Evolutionary conservation across 2,797 vertebrate genomes (phyloP).

Genomic region (Xerus rutilus): DNA sequence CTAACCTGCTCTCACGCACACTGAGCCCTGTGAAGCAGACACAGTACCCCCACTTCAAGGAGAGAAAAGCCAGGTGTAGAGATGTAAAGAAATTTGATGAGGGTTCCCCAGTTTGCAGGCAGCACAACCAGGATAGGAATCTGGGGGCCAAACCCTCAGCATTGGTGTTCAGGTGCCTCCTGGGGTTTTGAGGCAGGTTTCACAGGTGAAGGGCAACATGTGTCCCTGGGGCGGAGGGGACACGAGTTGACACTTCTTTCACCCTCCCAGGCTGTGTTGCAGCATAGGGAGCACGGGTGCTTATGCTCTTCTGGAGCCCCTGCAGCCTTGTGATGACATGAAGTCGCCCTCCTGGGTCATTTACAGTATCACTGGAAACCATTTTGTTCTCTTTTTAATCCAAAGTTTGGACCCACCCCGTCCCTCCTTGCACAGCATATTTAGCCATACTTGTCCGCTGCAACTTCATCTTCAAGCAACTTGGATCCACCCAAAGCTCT

Average conservation of each 20-base stretch:
- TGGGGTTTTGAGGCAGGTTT: not conserved
- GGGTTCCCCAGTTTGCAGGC: not conserved
- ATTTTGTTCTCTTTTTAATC: not conserved
- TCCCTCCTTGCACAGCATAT: not conserved
- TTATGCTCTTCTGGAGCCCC: conserved; percentile 48
- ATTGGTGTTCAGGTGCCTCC: too few relatives aligned
- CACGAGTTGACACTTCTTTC: not conserved
- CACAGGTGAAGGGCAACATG: not conserved
- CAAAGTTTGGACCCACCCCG: not conserved
- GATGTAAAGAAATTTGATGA: not conserved
- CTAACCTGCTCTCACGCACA: not conserved
- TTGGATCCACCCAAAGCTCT: not conserved
- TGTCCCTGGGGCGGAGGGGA: not conserved
- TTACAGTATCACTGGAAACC: not conserved
- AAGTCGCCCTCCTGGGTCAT: not conserved
- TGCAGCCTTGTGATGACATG: not conserved
- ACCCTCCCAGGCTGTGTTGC: not conserved
- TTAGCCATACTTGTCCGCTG: not conserved
- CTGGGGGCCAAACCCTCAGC: not conserved
- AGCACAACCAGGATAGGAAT: not conserved
- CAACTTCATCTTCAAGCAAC: not conserved
- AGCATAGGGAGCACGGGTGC: accelerated
- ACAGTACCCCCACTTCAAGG: not conserved
- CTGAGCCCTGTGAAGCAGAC: not conserved
- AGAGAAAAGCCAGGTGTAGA: not conserved